Evolutionary conservation across 2,888 invertebrate species (phyloP), one percentile per base, ranked within the genome.

Genomic region (Bhutanitis thaidina): DNA sequence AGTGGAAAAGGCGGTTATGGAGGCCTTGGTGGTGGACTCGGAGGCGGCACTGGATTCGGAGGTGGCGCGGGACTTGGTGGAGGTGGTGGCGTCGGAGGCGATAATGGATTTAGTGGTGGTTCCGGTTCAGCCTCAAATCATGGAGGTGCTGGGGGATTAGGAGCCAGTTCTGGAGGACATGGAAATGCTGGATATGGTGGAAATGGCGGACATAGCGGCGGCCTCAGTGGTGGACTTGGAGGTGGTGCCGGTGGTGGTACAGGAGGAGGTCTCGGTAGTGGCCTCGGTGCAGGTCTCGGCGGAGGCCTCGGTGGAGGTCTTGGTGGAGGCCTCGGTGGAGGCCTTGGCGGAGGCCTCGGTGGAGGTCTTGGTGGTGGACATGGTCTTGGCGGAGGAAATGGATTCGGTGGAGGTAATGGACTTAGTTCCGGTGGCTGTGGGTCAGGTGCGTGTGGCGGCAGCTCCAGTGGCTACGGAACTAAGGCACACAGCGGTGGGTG

Each of bases 121-220:
- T 64, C 64, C 27, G 65, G 71, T 1, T 52, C 57, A 13, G 74
- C 77, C 40, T 64, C 64, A 32, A 65, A 70, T 1, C 51, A 57
- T 13, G 88, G 62, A 3, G 44, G 44, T 3, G 4, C 27, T 9
- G 49, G 56, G 3, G 37, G 45, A 25, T 20, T 29, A 1, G 58
- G 60, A 15, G 48, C 43, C 27, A 55, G 57, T 1, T 49, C 55
- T 43, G 57, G 57, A 5, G 56, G 61, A 1, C 44, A 34, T 0
- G 53, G 57, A 15, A 35, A 34, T 13, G 20, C 12, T 35, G 45
- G 57, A 7, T 60, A 62, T n/a, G 43, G 54, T 9, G 60, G 60
- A 4, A 57, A 57, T 9, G 56, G 56, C 3, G 46, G 43, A 15
- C 16, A 20, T 3, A 49, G 43, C 10, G 60, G 54, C 0, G 46